phyloP scores from a whole-genome alignment of 2,888 invertebrate genomes.

The Eremobia ochroleuca region DNA sequence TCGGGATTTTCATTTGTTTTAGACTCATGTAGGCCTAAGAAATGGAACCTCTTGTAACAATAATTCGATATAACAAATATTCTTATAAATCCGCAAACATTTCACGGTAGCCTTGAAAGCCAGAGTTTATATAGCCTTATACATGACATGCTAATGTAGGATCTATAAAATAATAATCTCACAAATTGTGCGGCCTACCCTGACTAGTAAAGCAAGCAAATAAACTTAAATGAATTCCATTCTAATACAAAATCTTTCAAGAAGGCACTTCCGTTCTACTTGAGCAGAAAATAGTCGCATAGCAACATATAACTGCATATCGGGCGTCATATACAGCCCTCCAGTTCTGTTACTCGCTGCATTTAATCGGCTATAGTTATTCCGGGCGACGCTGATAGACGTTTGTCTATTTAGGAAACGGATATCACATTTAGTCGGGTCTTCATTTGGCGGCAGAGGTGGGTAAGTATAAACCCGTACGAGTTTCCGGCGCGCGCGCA shows the following conservation, averaged over 20 bases:
- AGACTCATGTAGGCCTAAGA: neutral
- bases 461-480: slow-evolving; percentile 88
- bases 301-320: slow-evolving; percentile 69
- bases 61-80: neutral
- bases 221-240: slow-evolving; percentile 41
- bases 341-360: slow-evolving; percentile 75
- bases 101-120: neutral
- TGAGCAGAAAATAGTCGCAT: slow-evolving; percentile 70
- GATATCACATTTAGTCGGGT: slow-evolving; percentile 90
- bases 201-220: slow-evolving; percentile 7
- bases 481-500: slow-evolving; percentile 87
- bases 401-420: slow-evolving; percentile 91
- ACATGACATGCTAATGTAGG: neutral
- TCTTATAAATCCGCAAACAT: neutral
- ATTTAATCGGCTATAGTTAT: slow-evolving; percentile 89
- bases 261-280: slow-evolving; percentile 68
- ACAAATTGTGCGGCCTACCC: neutral
- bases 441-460: slow-evolving; percentile 90
- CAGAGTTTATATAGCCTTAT: neutral
- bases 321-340: slow-evolving; percentile 72
- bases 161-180: slow-evolving; percentile 4
- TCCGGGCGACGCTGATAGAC: slow-evolving; percentile 89
- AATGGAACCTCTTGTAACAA: neutral
- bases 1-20: neutral
- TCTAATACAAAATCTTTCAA: slow-evolving; percentile 65